phyloP scores from a whole-genome alignment of 2,113 vertebrate species.

The Misgurnus anguillicaudatus region DNA sequence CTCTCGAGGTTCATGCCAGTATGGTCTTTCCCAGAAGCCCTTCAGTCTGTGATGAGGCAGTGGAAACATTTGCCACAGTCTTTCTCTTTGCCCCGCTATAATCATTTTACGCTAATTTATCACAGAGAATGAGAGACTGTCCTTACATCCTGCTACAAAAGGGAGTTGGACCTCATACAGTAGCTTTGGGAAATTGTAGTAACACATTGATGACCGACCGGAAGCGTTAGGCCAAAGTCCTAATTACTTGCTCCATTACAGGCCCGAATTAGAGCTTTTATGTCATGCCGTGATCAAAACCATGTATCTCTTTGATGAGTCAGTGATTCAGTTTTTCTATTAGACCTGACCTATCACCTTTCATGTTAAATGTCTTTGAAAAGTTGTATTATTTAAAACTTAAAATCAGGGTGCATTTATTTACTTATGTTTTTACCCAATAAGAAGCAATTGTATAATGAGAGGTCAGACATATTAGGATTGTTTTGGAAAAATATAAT shows the following conservation, averaged over 20 bases:
- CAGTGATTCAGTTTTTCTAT: neutral
- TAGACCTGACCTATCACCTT: neutral
- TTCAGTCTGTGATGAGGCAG: conserved; percentile 12
- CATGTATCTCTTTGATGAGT: conserved; percentile 4
- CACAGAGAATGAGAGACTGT: conserved; percentile 29
- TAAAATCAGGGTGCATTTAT: no score
- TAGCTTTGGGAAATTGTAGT: conserved; percentile 15
- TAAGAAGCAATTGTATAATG: no score
- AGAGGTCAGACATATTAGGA: no score
- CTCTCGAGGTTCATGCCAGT: conserved; percentile 8
- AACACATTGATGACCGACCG: conserved; percentile 13
- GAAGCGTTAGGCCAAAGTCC: conserved; percentile 11
- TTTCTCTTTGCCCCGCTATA: conserved; percentile 7
- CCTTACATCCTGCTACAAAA: neutral
- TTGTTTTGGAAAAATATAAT: no score
- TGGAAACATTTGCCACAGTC: conserved; percentile 37
- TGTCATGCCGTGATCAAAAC: neutral
- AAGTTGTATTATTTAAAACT: no score
- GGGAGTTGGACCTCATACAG: conserved; percentile 30
- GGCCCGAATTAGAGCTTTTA: neutral
- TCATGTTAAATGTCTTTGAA: no score
- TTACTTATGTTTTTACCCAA: no score
- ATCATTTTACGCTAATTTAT: conserved; percentile 40
- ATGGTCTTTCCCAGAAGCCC: neutral
- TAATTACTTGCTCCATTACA: conserved; percentile 13